Percentiles rank a stretch among this genome's conserved stretches.
These are phyloP conservation scores for Montipora foliosa DNA, from an alignment of 64 coral and sea anemone genomes.

Conservation along the genomic window DNA sequence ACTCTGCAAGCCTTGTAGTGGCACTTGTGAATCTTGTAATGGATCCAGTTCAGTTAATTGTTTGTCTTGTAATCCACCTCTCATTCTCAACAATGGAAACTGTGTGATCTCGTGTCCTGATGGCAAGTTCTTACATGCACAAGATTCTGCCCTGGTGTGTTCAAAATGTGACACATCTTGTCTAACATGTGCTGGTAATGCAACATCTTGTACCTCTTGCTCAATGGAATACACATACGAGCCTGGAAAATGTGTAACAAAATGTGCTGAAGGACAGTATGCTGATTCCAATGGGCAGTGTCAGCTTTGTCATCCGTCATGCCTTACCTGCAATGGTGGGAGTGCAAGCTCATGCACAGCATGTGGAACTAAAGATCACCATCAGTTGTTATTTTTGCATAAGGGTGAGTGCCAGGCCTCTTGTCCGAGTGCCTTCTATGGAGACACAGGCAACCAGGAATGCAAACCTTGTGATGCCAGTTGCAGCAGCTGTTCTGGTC, in stretches of 20 bases:
- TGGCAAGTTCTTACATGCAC: constrained; percentile 64
- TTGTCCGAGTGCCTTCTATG: constrained; percentile 83
- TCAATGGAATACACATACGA: constrained; percentile 50
- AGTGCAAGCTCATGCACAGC: constrained; percentile 70
- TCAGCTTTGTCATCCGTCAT: constrained; percentile 81
- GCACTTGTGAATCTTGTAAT: constrained; percentile 75
- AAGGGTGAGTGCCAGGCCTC: constrained; percentile 70
- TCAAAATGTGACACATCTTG: constrained; percentile 75
- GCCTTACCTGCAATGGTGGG: constrained; percentile 62
- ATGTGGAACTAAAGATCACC: constrained; percentile 65
- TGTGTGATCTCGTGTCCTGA: constrained; percentile 77
- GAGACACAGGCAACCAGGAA: constrained; percentile 50
- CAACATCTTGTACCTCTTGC: constrained; percentile 81
- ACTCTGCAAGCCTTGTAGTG: constrained; percentile 73
- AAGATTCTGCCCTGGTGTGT: constrained; percentile 45
- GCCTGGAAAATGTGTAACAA: constrained; percentile 44
- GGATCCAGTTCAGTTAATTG: constrained; percentile 73
- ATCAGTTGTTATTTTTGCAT: constrained; percentile 43
- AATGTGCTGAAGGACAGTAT: constrained; percentile 61
- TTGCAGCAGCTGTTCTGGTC: constrained; percentile 82
- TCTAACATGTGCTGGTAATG: constrained; percentile 68
- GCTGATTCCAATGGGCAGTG: constrained; percentile 47
- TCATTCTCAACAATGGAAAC: constrained; percentile 64
- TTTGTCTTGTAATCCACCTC: constrained; percentile 76
- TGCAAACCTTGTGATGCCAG: constrained; percentile 78